Evolutionary conservation across 2,888 invertebrate genomes (phyloP), one percentile per base, ranked within the genome.

Genomic region (Athripsodes cinereus): DNA sequence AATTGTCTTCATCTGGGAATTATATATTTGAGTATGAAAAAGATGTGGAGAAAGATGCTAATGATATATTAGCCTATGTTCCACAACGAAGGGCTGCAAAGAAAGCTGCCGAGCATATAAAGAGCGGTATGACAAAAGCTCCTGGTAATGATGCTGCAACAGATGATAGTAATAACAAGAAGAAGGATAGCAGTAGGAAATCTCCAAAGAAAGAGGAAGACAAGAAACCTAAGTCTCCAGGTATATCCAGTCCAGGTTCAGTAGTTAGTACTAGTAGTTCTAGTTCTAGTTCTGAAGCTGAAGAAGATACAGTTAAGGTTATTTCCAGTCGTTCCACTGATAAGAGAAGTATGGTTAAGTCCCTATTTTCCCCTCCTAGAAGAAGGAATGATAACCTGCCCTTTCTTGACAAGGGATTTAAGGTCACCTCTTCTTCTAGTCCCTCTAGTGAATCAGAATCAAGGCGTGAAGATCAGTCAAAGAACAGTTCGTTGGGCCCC

Each of bases 81-180:
- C 93, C 93, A 1, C 93, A 94, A 70, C 77, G 93, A 60, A 91
- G 92, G 73, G 93, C 93, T 1, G 93, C 93, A 11, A 92, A 92
- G 70, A 93, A 93, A 71, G 93, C 93, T 0, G 92, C 92, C 1
- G 92, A 92, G 67, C 91, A 92, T 68, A 89, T 93, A 55, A 91
- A 92, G 70, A 90, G 89, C 70, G 89, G 88, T 6, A 76, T 87
- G 65, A 81, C 67, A 52, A 78, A 78, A 63, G 62, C 81, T 66
- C 80, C 81, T 26, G 66, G 69, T 47, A 65, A 69, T 1, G 78
- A 75, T 63, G 69, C 66, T 64, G 65, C 67, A 51, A 78, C 77
- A 10, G 66, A 65, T 34, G 74, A 76, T 60, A 57, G 61, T 21
- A 64, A 55, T 34, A 75, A 75, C 68, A 73, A 75, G 67, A 74